These are phyloP conservation scores for Podarcis raffonei DNA, from an alignment of 2,113 vertebrate species.

Conservation along the genomic window DNA sequence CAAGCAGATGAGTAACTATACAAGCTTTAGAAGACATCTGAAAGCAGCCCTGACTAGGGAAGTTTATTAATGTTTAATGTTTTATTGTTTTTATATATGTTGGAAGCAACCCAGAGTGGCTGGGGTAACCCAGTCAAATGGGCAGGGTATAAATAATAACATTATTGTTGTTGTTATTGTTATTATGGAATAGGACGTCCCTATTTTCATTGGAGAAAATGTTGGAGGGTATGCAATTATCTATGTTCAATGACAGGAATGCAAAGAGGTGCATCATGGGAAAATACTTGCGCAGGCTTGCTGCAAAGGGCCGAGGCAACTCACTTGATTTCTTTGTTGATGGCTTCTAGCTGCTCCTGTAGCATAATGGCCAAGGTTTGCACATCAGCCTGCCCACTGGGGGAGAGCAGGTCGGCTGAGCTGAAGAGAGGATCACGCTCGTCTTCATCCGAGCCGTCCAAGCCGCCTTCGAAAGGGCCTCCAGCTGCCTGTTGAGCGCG, in stretches of 20 bases:
- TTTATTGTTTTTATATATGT: too few species aligned
- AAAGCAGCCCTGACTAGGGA: too few species aligned
- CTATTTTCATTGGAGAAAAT: too few species aligned
- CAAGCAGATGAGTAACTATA: too few species aligned
- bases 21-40: too few species aligned
- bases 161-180: too few species aligned
- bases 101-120: too few species aligned
- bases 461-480: conserved; percentile 78
- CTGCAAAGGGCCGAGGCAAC: conserved; percentile 10
- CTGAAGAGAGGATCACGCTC: conserved; percentile 85
- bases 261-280: neutral
- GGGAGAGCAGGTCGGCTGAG: conserved; percentile 86
- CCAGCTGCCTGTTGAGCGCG: conserved; percentile 63
- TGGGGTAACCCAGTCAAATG: too few species aligned
- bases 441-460: conserved; percentile 87
- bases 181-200: too few species aligned
- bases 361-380: conserved; percentile 94
- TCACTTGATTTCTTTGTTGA: conserved; percentile 95
- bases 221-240: too few species aligned
- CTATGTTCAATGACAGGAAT: neutral
- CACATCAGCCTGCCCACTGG: conserved; percentile 90
- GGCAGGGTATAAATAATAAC: too few species aligned
- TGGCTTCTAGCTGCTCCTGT: conserved; percentile 93
- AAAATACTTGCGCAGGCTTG: neutral
- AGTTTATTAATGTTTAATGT: too few species aligned